Conservation (phyloP, 2,113 vertebrate genomes). For the Oncorhynchus kisutch region DNA sequence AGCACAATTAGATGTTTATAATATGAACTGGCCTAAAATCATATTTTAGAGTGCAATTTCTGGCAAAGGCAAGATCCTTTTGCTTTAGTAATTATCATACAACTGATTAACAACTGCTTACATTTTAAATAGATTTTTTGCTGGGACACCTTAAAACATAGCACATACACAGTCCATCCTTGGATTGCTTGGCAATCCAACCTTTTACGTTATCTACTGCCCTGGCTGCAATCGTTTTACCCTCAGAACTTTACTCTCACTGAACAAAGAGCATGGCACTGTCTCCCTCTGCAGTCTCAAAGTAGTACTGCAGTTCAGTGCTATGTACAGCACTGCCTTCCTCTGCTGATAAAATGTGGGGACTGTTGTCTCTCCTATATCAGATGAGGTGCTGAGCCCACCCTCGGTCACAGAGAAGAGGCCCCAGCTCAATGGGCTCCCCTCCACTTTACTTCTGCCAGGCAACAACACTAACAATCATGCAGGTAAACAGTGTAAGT, state of each 20-base stretch:
- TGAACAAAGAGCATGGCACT: not conserved
- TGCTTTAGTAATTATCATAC: not conserved
- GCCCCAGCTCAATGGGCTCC: constrained; percentile 67
- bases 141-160: not conserved
- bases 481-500: constrained; percentile 73
- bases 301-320: constrained; percentile 25
- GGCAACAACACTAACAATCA: constrained; percentile 49
- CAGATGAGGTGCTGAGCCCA: constrained; percentile 44
- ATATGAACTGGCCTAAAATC: not conserved
- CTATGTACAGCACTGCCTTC: constrained; percentile 18
- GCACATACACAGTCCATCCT: constrained; percentile 36
- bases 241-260: not conserved
- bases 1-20: not conserved
- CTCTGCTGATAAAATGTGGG: constrained; percentile 8
- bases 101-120: not conserved
- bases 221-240: not conserved
- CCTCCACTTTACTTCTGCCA: constrained; percentile 65
- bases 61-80: too few relatives aligned
- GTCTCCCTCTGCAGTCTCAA: constrained; percentile 38
- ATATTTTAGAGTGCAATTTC: not conserved
- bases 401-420: constrained; percentile 66
- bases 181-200: constrained; percentile 38
- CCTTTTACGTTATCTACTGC: not conserved
- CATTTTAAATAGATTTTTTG: not conserved
- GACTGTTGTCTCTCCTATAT: constrained; percentile 22